Conservation (phyloP, 2,113 vertebrate species). For the Crotalus helleri region DNA sequence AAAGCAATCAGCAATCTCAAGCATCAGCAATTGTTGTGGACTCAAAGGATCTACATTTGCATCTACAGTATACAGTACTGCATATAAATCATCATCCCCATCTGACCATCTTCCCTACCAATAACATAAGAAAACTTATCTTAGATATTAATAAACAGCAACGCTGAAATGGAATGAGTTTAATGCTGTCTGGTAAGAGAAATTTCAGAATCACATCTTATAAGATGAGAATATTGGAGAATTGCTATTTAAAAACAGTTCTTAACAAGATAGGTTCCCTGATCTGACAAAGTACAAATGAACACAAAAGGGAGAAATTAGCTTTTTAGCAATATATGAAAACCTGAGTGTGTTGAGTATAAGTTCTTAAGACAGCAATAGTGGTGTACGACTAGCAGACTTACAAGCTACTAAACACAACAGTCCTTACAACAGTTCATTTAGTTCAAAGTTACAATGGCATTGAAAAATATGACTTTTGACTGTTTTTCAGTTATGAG, state of each 20-base stretch:
- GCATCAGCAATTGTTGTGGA: background rate
- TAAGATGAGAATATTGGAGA: background rate
- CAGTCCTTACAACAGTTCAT: background rate
- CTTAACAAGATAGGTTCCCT: background rate
- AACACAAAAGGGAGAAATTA: background rate
- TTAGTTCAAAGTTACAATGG: too few species aligned
- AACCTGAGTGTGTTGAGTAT: background rate
- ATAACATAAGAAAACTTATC: background rate
- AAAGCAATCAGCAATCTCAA: background rate
- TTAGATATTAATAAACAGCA: background rate
- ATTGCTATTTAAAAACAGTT: background rate
- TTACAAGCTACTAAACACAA: background rate
- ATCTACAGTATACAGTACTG: background rate
- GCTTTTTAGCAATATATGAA: background rate
- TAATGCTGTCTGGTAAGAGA: background rate
- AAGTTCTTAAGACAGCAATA: background rate
- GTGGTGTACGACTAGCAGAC: background rate
- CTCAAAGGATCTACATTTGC: background rate
- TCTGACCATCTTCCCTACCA: background rate
- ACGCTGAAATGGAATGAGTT: background rate
- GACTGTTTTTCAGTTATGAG: too few species aligned
- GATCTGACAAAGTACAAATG: background rate
- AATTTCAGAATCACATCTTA: background rate
- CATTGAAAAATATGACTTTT: too few species aligned
- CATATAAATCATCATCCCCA: background rate